A percentile compares a stretch with the other conserved stretches of the same genome.
phyloP scores from a whole-genome alignment of 2,888 invertebrate genomes.

The Watsonalla binaria region DNA sequence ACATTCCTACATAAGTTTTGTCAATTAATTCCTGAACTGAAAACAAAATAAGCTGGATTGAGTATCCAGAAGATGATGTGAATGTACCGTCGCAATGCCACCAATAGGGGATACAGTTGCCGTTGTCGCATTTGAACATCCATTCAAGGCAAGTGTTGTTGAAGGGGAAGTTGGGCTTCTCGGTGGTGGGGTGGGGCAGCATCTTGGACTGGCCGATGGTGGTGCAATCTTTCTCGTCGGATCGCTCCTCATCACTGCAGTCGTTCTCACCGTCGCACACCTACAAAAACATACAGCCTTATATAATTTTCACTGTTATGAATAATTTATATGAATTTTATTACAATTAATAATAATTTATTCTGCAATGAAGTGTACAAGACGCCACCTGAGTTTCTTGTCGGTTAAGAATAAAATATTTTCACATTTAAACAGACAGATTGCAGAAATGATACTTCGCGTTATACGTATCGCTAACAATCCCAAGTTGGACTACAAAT shows the following conservation, averaged over 20 bases:
- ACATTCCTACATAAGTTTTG: too few relatives aligned
- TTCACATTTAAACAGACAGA: not conserved
- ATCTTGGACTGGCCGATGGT: constrained; percentile 44
- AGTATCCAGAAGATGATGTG: too few relatives aligned
- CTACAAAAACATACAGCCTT: constrained; percentile 25
- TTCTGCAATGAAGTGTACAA: too few relatives aligned
- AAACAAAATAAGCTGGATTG: too few relatives aligned
- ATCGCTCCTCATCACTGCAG: constrained; percentile 81
- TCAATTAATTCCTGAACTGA: too few relatives aligned
- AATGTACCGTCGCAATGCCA: constrained; percentile 85
- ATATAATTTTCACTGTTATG: too few relatives aligned
- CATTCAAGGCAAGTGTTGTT: constrained; percentile 81
- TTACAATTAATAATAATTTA: too few relatives aligned
- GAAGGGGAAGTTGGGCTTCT: constrained; percentile 42
- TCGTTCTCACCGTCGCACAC: constrained; percentile 85
- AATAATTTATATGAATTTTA: too few relatives aligned
- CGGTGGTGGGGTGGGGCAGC: constrained; percentile 40
- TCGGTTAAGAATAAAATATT: not conserved
- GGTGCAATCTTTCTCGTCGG: constrained; percentile 86
- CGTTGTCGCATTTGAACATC: constrained; percentile 87
- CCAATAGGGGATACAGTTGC: constrained; percentile 86
- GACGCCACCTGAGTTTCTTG: too few relatives aligned
- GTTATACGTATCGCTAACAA: too few relatives aligned
- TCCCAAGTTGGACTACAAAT: too few relatives aligned
- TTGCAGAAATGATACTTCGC: too few relatives aligned